Conservation (phyloP, 30 jellyfish, hydroid and myxozoan species). For the Chrysaora quinquecirrha region DNA sequence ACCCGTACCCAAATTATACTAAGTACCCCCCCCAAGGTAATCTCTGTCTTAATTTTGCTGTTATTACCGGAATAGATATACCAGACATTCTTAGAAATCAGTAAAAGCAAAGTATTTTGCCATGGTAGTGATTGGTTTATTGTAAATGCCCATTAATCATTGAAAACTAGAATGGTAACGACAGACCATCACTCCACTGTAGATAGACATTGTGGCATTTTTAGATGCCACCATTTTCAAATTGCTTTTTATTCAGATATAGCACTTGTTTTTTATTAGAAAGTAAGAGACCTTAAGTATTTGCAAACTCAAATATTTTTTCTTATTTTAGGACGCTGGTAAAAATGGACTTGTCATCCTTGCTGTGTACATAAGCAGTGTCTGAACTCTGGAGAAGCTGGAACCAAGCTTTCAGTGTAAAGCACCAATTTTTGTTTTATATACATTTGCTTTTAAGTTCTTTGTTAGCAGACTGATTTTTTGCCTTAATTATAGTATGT, state of each 20-base stretch:
- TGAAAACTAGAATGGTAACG: too few species aligned
- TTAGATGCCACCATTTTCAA: background rate
- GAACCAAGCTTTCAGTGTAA: background rate
- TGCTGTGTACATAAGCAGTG: background rate
- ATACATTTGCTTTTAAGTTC: background rate
- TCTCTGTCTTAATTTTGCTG: too few species aligned
- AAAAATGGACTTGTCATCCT: background rate
- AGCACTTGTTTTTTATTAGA: background rate
- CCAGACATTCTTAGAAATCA: too few species aligned
- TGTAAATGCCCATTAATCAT: too few species aligned
- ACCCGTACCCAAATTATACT: too few species aligned
- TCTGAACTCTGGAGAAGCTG: background rate
- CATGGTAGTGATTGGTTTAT: too few species aligned
- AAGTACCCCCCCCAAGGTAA: too few species aligned
- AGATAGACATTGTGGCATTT: background rate
- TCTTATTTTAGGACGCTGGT: conserved; percentile 8
- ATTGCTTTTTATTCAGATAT: background rate
- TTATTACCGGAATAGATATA: too few species aligned
- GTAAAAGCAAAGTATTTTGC: too few species aligned
- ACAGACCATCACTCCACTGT: too few species aligned
- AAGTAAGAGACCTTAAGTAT: background rate
- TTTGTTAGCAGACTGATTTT: too few species aligned
- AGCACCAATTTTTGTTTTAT: background rate
- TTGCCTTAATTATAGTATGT: background rate
- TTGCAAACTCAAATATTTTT: background rate